Percentiles rank a stretch among this genome's conserved stretches.
Evolutionary conservation across 2,113 vertebrate genomes (phyloP).

Genomic region (Megaptera novaeangliae): DNA sequence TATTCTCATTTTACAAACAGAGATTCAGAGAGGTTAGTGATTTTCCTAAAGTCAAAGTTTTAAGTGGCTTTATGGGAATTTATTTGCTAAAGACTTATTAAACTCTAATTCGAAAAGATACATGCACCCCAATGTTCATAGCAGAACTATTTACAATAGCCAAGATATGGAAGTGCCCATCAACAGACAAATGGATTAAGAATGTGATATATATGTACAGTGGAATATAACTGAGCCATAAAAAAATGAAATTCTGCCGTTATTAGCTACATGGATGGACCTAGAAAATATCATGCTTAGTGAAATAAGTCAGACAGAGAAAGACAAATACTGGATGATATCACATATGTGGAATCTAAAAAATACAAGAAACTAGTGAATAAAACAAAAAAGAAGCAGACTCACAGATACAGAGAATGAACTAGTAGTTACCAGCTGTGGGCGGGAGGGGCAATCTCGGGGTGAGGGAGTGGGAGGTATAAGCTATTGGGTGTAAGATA

Average conservation of each 20-base stretch:
- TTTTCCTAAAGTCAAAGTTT: neutral
- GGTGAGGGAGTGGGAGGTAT: no score
- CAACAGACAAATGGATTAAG: neutral
- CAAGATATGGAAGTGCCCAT: neutral
- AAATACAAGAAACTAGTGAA: neutral
- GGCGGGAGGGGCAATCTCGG: neutral
- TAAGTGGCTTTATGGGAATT: neutral
- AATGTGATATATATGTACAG: neutral
- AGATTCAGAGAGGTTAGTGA: neutral
- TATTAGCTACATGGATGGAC: neutral
- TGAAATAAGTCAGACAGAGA: neutral
- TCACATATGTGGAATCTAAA: neutral
- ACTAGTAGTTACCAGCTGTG: neutral
- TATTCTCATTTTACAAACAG: neutral
- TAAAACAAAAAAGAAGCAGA: neutral
- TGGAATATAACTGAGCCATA: neutral
- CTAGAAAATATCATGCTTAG: neutral
- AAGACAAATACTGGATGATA: neutral
- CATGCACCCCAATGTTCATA: neutral
- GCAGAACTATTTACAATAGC: neutral
- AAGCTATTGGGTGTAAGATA: neutral
- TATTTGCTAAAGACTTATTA: neutral
- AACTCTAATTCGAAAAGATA: neutral
- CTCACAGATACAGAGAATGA: neutral
- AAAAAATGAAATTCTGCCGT: neutral